Conservation (phyloP, 2,888 invertebrate species). For the Phasia obesa region DNA sequence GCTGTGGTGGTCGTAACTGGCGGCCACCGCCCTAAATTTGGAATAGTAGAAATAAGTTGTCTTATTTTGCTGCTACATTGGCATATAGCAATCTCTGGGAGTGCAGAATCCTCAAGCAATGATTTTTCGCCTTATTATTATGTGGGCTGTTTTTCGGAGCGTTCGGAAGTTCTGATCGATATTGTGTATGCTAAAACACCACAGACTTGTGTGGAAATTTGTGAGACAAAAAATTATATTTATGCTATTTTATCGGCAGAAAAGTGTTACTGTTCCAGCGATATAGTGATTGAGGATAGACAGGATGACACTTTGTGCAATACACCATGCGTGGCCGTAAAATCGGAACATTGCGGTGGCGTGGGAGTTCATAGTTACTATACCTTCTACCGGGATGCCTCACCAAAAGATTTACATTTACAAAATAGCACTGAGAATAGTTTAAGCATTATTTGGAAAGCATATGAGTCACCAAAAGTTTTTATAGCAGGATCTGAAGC, state of each 20-base stretch:
- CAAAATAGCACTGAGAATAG: constrained; percentile 86
- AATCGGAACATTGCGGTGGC: constrained; percentile 87
- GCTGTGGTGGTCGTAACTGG: neutral
- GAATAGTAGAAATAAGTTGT: constrained; percentile 34
- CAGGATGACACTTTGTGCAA: constrained; percentile 83
- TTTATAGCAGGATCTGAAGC: constrained; percentile 72
- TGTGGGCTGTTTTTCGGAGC: constrained; percentile 79
- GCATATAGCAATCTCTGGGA: constrained; percentile 5
- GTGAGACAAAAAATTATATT: constrained; percentile 77
- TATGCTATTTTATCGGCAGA: constrained; percentile 79
- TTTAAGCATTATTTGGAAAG: constrained; percentile 85
- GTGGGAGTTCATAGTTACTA: constrained; percentile 87
- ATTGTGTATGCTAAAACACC: constrained; percentile 79
- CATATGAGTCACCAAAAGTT: constrained; percentile 83
- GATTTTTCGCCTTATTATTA: constrained; percentile 76
- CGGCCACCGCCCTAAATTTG: constrained; percentile 70
- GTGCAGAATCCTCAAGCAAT: constrained; percentile 14
- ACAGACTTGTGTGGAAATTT: constrained; percentile 80
- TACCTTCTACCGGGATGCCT: constrained; percentile 79
- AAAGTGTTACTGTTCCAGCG: constrained; percentile 79
- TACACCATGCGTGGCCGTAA: constrained; percentile 85
- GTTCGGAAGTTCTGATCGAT: constrained; percentile 78
- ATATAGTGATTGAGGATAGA: constrained; percentile 77
- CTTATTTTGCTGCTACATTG: constrained; percentile 60
- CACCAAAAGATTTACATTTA: constrained; percentile 86